Percentiles rank a stretch among this genome's conserved stretches.
These are phyloP conservation scores for Tricholauxania praeusta DNA, from an alignment of 2,888 invertebrate species.

Conservation along the genomic window DNA sequence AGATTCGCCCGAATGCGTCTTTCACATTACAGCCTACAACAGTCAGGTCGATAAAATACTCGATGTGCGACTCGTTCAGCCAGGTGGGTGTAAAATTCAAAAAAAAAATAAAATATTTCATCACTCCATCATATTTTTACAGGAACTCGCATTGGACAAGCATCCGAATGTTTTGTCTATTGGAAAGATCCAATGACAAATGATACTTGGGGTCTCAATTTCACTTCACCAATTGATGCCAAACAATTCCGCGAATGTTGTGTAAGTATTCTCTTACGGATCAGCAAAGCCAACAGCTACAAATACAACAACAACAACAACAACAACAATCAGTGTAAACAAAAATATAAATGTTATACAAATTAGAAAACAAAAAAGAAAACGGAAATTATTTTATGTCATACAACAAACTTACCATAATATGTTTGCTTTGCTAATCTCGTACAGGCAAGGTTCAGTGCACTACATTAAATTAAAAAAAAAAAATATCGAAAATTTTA, in stretches of 20 bases:
- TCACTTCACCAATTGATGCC: conserved; percentile 96
- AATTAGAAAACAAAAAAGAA: background rate
- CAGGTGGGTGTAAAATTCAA: conserved; percentile 75
- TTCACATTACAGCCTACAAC: conserved; percentile 99
- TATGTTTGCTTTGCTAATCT: conserved; percentile 53
- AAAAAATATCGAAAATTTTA: conserved; percentile 20
- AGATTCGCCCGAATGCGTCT: conserved; percentile 96
- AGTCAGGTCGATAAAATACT: conserved; percentile 98
- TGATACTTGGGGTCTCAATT: conserved; percentile 98
- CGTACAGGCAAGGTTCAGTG: conserved; percentile 59
- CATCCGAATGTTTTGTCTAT: conserved; percentile 98
- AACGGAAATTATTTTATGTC: background rate
- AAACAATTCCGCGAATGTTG: conserved; percentile 97
- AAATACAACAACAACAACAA: conserved; percentile 16
- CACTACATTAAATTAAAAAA: conserved; percentile 38
- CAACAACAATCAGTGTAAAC: conserved; percentile 25
- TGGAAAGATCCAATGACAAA: conserved; percentile 98
- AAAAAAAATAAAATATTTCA: background rate
- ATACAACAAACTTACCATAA: conserved; percentile 1
- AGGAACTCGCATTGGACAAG: conserved; percentile 97
- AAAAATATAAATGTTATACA: conserved; percentile 30
- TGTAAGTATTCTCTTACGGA: conserved; percentile 79
- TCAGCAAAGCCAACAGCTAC: conserved; percentile 53
- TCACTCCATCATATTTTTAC: conserved; percentile 53
- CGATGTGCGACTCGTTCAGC: conserved; percentile 96